Conservation (phyloP, 2,113 vertebrate species). For the Dendropsophus ebraccatus region DNA sequence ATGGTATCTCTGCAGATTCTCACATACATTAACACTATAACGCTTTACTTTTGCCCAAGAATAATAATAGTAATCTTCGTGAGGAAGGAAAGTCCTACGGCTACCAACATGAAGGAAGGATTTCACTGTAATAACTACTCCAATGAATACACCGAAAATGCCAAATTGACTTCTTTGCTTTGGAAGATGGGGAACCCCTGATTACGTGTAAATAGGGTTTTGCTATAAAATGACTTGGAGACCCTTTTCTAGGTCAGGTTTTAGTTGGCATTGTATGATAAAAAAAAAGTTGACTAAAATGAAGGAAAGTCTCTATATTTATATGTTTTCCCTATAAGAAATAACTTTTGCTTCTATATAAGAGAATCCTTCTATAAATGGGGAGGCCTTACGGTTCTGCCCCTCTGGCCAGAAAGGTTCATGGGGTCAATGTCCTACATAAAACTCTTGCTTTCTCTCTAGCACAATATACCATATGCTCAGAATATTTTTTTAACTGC, state of each 20-base stretch:
- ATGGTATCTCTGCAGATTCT: not conserved
- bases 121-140: not conserved
- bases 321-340: not conserved
- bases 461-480: conserved; percentile 24
- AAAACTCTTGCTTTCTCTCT: conserved; percentile 9
- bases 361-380: not conserved
- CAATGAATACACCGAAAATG: not conserved
- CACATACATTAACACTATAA: not conserved
- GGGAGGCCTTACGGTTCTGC: not conserved
- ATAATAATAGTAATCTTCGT: not conserved
- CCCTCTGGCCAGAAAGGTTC: not conserved
- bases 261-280: not conserved
- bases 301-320: conserved; percentile 36
- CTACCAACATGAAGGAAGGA: not conserved
- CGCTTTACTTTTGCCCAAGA: not conserved
- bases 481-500: conserved; percentile 23
- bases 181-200: not conserved
- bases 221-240: not conserved
- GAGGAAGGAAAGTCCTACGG: not conserved
- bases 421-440: not conserved
- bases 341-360: not conserved
- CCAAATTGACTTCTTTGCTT: not conserved
- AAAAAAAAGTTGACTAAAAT: too few species aligned
- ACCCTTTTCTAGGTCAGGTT: too few species aligned
- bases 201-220: conserved; percentile 16